These are phyloP conservation scores for Coracias cyanogaster DNA, from an alignment of 2,797 vertebrate species.

Conservation along the genomic window DNA sequence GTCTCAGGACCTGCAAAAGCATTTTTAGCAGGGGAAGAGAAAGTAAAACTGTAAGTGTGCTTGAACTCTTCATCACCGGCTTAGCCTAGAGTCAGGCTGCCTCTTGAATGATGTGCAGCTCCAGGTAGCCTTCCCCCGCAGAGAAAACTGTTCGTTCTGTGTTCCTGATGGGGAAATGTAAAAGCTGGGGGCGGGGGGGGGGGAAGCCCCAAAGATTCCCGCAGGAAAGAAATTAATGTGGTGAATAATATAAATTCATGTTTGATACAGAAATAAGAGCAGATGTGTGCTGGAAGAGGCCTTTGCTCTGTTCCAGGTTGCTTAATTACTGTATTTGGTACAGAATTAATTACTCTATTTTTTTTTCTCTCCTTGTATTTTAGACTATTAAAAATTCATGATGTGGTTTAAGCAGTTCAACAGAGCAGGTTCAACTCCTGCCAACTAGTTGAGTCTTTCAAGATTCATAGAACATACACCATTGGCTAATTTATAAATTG, in stretches of 20 bases:
- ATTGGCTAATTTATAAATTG: neutral
- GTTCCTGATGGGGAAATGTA: rapidly evolving
- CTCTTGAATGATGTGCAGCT: rapidly evolving
- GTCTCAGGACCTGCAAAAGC: neutral
- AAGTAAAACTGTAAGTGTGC: rapidly evolving
- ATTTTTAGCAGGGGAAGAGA: neutral
- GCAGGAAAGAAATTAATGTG: neutral
- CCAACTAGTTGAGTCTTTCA: neutral
- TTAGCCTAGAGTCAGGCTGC: rapidly evolving
- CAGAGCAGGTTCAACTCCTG: neutral
- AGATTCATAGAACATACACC: neutral
- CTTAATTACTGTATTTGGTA: neutral
- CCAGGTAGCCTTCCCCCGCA: neutral
- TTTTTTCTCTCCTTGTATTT: neutral
- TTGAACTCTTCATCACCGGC: neutral
- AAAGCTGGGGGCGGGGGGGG: no score
- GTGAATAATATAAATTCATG: neutral
- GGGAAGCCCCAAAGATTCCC: neutral
- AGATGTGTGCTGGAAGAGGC: neutral
- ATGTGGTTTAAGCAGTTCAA: neutral
- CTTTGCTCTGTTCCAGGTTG: neutral
- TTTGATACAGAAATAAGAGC: neutral
- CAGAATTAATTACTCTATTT: neutral
- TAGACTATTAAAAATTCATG: neutral
- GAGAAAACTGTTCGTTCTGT: rapidly evolving